These are phyloP conservation scores for Poecilia picta DNA, from an alignment of 2,797 vertebrate genomes.

Conservation along the genomic window DNA sequence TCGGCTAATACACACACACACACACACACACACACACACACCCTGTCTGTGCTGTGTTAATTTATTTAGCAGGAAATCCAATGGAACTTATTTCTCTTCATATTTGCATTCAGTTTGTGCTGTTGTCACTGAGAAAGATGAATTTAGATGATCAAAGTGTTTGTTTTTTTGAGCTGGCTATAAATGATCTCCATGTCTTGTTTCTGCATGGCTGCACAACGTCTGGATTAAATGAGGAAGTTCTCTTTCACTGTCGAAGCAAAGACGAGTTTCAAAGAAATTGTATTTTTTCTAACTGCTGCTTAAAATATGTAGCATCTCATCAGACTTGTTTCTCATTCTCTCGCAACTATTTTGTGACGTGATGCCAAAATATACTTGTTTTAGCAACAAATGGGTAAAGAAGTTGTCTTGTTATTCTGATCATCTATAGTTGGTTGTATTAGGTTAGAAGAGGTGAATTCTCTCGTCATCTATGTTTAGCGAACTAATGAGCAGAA, in stretches of 20 bases:
- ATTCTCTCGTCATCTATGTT: conserved; percentile 29
- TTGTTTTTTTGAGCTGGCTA: conserved; percentile 33
- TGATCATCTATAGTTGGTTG: neutral
- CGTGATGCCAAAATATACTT: neutral
- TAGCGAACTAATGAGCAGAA: conserved; percentile 13
- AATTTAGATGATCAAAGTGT: conserved; percentile 39
- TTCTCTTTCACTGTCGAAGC: neutral
- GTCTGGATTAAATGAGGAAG: neutral
- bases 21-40: neutral
- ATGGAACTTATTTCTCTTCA: neutral
- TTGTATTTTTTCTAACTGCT: neutral
- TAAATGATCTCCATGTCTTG: conserved; percentile 23
- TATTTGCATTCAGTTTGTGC: conserved; percentile 20
- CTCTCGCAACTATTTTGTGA: neutral
- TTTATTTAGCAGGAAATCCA: neutral
- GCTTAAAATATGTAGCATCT: neutral
- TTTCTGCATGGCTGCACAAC: neutral
- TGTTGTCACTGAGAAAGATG: conserved; percentile 28
- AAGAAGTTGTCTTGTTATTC: neutral
- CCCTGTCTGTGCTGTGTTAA: neutral
- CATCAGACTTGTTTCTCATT: neutral
- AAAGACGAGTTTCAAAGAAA: neutral
- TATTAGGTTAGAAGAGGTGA: neutral
- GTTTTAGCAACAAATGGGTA: neutral
- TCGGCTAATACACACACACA: neutral